phyloP scores from a whole-genome alignment of 2,797 vertebrate genomes.

The Schizopygopsis malacanthus region DNA sequence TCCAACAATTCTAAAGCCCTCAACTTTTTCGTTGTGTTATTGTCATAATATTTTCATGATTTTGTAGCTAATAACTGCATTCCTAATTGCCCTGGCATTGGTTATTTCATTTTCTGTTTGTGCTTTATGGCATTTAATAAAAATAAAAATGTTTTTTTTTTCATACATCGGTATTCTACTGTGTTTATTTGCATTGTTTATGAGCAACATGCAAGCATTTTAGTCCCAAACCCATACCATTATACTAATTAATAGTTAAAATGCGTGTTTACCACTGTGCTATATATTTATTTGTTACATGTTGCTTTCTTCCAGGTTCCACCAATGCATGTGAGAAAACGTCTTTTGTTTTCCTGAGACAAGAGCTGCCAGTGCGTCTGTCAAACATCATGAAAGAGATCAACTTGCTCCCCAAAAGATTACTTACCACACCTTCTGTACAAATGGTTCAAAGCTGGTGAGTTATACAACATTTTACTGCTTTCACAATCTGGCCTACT shows the following conservation, averaged over 20 bases:
- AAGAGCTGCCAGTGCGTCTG: conserved; percentile 92
- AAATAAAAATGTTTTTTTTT: no score
- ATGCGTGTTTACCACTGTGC: neutral
- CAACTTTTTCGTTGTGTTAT: no score
- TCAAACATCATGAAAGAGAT: conserved; percentile 99
- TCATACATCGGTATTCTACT: neutral
- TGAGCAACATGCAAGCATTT: neutral
- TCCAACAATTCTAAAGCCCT: no score
- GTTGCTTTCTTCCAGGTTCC: conserved; percentile 77
- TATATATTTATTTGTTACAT: neutral
- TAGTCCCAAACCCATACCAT: neutral
- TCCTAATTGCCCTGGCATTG: no score
- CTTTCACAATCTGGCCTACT: neutral
- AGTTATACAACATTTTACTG: conserved; percentile 54
- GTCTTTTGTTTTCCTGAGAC: conserved; percentile 89
- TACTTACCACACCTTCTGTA: conserved; percentile 89
- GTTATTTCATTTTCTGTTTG: no score
- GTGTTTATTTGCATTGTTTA: neutral
- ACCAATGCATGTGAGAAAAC: conserved; percentile 97
- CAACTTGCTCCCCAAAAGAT: conserved; percentile 87
- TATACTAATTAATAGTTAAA: neutral
- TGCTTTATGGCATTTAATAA: no score
- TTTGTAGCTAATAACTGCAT: no score
- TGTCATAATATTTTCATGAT: no score
- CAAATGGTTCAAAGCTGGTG: conserved; percentile 93